Evolutionary conservation across 2,797 vertebrate species (phyloP), one percentile per base, ranked within the genome.

Genomic region (Remorina albescens): DNA sequence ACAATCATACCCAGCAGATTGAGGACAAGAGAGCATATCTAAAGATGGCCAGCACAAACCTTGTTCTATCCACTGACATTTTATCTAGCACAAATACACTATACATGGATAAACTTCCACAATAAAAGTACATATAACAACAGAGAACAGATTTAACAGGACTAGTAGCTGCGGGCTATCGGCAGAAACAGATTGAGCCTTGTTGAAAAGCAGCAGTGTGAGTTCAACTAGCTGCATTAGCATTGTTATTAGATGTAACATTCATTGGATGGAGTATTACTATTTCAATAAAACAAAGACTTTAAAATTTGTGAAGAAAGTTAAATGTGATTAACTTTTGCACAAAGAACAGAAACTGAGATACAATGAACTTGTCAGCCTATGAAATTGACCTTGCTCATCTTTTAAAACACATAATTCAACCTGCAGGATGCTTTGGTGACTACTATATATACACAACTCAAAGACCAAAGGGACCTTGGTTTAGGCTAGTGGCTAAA

Each of bases 1-100:
- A 88, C 78, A 83, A 80, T 89, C 71, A 76, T 44, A 68, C 67
- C 75, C 28, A 77, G 71, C 36, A 81, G 78, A 86, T 80, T 80
- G 89, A 89, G 89, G 89, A 89, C 88, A 78, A 59, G 67, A 63
- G 69, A 62, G 79, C 75, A 78, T 25, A 42, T 76, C 78, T 80
- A 65, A 80, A 88, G 81, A 87, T 75, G 82, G 77, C 26, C 9
- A 15, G 41, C 2, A 0, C 28, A 26, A 72, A 74, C 44, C 69
- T 56, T 57, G 41, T 79, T 73, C 80, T 79, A 81, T 56, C 4
- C 70, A 30, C 26, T 51, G 10, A 47, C 30, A 36, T 55, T 23
- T 46, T 6, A 58, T 25, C 28, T 42, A 72, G 39, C 10, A 44
- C 12, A n/a, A 11, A 49, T 32, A 5, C 28, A 19, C 21, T 5